These are phyloP conservation scores for rabbit (Oryctolagus cuniculus) DNA, from an alignment of 2,113 vertebrate genomes.

Conservation along the genomic window DNA sequence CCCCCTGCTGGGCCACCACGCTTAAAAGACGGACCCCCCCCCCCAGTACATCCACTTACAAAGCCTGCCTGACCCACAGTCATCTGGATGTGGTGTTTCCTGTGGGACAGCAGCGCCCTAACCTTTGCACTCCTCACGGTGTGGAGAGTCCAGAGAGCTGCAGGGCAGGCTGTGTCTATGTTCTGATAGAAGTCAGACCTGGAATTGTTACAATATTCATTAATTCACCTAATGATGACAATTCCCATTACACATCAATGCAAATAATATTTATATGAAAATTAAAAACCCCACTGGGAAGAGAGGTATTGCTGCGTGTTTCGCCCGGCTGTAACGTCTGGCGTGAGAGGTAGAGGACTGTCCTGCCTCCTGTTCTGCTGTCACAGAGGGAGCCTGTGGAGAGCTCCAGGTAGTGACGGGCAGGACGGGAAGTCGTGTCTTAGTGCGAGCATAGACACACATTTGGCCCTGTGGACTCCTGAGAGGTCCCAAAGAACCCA, in stretches of 20 bases:
- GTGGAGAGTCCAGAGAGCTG: not conserved
- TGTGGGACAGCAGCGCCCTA: not conserved
- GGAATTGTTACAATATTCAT: not conserved
- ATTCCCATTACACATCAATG: not conserved
- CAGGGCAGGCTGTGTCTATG: not conserved
- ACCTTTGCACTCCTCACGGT: not conserved
- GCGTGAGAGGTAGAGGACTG: too few species aligned
- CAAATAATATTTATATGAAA: not conserved
- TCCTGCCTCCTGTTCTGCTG: not conserved
- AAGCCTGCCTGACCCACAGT: rapidly evolving
- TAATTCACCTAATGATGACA: not conserved
- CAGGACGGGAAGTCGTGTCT: not conserved
- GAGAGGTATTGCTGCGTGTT: not conserved
- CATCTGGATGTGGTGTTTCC: rapidly evolving
- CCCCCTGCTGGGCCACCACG: not conserved
- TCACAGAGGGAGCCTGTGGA: not conserved
- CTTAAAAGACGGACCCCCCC: not conserved
- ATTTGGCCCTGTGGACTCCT: not conserved
- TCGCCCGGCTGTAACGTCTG: not conserved
- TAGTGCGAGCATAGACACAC: not conserved
- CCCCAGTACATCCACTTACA: rapidly evolving
- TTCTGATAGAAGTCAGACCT: not conserved
- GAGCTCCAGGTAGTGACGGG: not conserved
- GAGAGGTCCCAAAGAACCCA: not conserved
- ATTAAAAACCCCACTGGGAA: not conserved